Conservation (phyloP, 1,140 invertebrate genomes). For the Linepithema humile region DNA sequence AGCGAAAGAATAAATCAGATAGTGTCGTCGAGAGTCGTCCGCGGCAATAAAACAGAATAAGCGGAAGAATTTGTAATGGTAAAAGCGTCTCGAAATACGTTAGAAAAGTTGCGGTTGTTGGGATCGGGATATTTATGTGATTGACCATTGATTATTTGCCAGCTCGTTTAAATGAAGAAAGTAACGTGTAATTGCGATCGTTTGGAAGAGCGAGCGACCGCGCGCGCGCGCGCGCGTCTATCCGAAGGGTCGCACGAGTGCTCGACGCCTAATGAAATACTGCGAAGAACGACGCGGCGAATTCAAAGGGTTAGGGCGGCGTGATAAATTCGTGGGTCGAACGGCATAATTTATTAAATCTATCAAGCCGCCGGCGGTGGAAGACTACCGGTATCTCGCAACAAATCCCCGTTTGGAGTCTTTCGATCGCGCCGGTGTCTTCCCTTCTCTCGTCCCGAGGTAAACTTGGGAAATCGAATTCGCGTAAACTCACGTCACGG, state of each 20-base stretch:
- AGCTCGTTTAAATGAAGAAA: constrained; percentile 4
- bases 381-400: constrained; percentile 13
- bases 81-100: too few species aligned
- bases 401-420: constrained; percentile 6
- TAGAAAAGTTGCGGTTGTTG: too few species aligned
- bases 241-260: constrained; percentile 37
- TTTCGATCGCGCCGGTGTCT: background rate
- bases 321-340: constrained; percentile 79
- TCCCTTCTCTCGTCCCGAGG: background rate
- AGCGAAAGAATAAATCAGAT: constrained; percentile 14
- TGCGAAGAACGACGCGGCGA: constrained; percentile 70
- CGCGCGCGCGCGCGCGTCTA: constrained; percentile 2
- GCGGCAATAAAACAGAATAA: background rate
- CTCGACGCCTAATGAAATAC: constrained; percentile 76
- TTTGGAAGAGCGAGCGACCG: constrained; percentile 31
- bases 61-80: background rate
- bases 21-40: background rate
- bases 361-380: constrained; percentile 71
- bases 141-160: constrained; percentile 15
- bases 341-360: constrained; percentile 81
- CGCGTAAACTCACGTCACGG: background rate
- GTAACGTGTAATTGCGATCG: background rate
- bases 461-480: background rate
- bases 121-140: background rate
- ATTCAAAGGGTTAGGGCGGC: constrained; percentile 68